Percentiles rank a stretch among this genome's conserved stretches.
Conservation (phyloP, 2,797 vertebrate genomes). For the Rachycentron canadum region DNA sequence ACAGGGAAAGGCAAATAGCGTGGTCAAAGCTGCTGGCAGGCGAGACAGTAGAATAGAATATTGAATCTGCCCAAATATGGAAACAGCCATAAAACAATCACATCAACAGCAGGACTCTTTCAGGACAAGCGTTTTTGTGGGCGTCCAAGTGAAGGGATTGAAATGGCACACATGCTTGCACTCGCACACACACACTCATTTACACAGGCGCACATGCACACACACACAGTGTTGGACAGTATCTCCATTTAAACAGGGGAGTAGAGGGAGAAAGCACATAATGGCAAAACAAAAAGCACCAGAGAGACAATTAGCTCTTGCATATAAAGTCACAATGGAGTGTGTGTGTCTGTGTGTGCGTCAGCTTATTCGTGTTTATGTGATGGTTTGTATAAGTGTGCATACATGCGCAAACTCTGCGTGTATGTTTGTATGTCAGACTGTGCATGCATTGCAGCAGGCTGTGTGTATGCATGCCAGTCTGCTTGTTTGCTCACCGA, state of each 20-base stretch:
- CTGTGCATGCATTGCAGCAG: constrained; percentile 47
- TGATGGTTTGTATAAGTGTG: constrained; percentile 30
- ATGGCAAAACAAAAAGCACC: constrained; percentile 72
- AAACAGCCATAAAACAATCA: constrained; percentile 77
- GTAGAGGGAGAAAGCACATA: constrained; percentile 61
- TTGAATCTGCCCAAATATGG: constrained; percentile 81
- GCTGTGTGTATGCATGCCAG: constrained; percentile 52
- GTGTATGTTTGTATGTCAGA: constrained; percentile 30
- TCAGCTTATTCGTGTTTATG: constrained; percentile 9
- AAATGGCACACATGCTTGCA: constrained; percentile 66
- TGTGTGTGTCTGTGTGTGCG: constrained; percentile 7
- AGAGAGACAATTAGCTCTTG: constrained; percentile 76
- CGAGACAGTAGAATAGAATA: constrained; percentile 65
- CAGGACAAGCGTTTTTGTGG: constrained; percentile 75
- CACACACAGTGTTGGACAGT: constrained; percentile 54
- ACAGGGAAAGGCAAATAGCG: constrained; percentile 67
- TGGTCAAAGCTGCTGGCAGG: constrained; percentile 72
- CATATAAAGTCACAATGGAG: constrained; percentile 52
- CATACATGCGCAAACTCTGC: constrained; percentile 41
- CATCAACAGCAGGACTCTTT: constrained; percentile 78
- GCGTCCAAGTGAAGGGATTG: constrained; percentile 77
- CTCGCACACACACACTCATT: constrained; percentile 28
- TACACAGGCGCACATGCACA: not conserved
- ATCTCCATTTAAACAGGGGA: constrained; percentile 77
- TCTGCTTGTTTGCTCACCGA: constrained; percentile 71